Percentiles rank a stretch among this genome's conserved stretches.
These are phyloP conservation scores for Ispidina picta DNA, from an alignment of 2,797 vertebrate species.

Conservation along the genomic window DNA sequence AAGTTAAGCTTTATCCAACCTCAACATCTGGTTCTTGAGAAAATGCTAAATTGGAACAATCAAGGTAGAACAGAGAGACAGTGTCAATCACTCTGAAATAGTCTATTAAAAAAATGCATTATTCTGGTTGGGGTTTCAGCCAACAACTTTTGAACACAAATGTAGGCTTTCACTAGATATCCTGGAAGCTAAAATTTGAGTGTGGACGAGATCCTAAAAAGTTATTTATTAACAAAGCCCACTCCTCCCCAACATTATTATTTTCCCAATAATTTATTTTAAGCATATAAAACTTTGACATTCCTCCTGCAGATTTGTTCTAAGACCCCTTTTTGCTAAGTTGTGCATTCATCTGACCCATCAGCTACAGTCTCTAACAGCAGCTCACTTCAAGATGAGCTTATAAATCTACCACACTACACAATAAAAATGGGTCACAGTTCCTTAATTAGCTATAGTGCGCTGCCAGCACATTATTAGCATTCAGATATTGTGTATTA, in stretches of 20 bases:
- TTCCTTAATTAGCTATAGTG: neutral
- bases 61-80: neutral
- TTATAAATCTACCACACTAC: neutral
- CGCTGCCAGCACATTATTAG: neutral
- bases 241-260: no score
- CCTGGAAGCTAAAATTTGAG: neutral
- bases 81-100: neutral
- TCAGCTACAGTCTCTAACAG: neutral
- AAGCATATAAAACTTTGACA: neutral
- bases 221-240: neutral
- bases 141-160: neutral
- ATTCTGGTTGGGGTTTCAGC: neutral
- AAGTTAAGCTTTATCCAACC: neutral
- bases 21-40: neutral
- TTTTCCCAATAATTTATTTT: neutral
- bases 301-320: neutral
- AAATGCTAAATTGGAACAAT: neutral
- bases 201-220: neutral
- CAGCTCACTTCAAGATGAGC: neutral
- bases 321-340: neutral
- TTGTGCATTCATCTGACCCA: neutral
- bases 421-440: neutral
- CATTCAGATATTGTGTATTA: neutral
- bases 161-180: neutral
- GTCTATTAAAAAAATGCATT: neutral